Conservation (phyloP, 1,140 invertebrate genomes). For the Laupala kohalensis region DNA sequence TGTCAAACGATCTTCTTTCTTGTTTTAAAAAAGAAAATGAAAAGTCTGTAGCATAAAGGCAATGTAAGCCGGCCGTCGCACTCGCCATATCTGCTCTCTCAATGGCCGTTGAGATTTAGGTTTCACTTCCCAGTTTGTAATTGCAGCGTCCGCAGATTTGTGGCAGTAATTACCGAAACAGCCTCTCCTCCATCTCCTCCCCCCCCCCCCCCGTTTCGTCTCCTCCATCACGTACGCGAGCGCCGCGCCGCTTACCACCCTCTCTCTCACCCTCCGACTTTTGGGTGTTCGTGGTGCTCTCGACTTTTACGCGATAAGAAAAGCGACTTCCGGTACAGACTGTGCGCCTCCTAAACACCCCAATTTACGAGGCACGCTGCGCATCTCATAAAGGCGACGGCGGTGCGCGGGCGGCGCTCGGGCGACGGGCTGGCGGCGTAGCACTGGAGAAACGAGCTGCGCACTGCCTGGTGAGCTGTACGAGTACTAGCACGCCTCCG, state of each 20-base stretch:
- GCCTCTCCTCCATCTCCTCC: neutral
- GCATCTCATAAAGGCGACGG: neutral
- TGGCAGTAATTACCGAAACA: neutral
- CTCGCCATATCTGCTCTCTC: neutral
- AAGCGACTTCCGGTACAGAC: neutral
- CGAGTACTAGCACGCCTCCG: neutral
- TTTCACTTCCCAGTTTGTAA: neutral
- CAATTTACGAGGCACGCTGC: neutral
- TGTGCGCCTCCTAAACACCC: neutral
- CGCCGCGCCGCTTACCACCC: neutral
- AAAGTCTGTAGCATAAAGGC: too few relatives aligned
- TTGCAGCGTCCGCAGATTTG: neutral
- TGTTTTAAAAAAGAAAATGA: too few relatives aligned
- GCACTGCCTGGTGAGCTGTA: too few relatives aligned
- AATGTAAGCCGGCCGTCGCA: neutral
- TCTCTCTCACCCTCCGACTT: neutral
- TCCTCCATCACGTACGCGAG: neutral
- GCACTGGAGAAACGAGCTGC: neutral
- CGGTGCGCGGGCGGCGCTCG: too few relatives aligned
- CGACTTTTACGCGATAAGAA: neutral
- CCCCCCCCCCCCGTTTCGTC: neutral
- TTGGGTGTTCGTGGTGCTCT: too few relatives aligned
- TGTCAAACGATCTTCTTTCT: too few relatives aligned
- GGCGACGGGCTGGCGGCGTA: neutral
- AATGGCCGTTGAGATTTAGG: neutral